Percentiles rank a stretch among this genome's conserved stretches.
Evolutionary conservation across 2,797 vertebrate species (phyloP).

Genomic region (Lithobates sylvaticus): DNA sequence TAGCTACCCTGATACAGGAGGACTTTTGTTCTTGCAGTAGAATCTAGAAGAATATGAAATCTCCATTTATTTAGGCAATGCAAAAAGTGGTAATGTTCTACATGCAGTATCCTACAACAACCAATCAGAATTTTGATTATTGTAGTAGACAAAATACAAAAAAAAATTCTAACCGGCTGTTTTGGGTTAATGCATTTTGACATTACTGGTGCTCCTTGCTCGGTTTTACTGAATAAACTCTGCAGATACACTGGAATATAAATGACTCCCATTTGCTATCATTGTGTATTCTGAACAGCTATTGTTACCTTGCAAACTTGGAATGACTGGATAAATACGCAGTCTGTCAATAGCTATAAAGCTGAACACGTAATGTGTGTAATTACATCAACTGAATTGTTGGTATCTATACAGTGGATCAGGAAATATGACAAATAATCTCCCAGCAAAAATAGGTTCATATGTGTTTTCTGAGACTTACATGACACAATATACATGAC

Average conservation of each 20-base stretch:
- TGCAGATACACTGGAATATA: neutral
- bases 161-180: too few relatives aligned
- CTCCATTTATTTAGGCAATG: too few relatives aligned
- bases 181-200: too few relatives aligned
- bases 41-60: too few relatives aligned
- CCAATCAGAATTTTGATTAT: too few relatives aligned
- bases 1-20: too few relatives aligned
- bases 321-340: neutral
- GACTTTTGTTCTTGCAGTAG: too few relatives aligned
- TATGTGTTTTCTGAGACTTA: neutral
- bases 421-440: slow-evolving; percentile 19
- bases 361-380: neutral
- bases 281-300: neutral
- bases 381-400: neutral
- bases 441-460: slow-evolving; percentile 2
- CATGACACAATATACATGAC: neutral
- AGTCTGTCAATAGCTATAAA: neutral
- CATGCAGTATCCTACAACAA: too few relatives aligned
- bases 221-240: neutral
- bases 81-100: too few relatives aligned
- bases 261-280: neutral
- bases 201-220: neutral
- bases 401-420: neutral
- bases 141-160: too few relatives aligned
- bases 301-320: neutral